Percentiles rank a stretch among this genome's conserved stretches.
These are phyloP conservation scores for Micromys minutus DNA, from an alignment of 2,113 vertebrate species.

Conservation along the genomic window DNA sequence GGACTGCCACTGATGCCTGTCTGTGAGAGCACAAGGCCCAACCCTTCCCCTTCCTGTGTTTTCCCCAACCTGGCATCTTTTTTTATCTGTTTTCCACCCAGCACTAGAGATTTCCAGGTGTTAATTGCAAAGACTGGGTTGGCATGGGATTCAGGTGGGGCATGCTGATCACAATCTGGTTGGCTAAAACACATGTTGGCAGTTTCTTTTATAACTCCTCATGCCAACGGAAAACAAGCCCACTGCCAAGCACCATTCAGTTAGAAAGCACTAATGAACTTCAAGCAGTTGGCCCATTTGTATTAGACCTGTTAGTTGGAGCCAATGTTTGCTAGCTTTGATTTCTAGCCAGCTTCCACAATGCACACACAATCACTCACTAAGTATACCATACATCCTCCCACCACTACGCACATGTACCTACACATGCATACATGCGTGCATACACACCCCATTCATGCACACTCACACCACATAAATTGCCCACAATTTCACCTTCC, in stretches of 20 bases:
- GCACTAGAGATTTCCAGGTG: slow-evolving; percentile 69
- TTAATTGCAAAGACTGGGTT: slow-evolving; percentile 51
- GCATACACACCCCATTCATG: not conserved
- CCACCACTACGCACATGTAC: not conserved
- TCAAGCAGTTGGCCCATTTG: slow-evolving; percentile 65
- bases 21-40: not conserved
- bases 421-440: not conserved
- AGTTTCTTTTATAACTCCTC: slow-evolving; percentile 60
- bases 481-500: not conserved
- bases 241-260: slow-evolving; percentile 79
- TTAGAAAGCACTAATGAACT: slow-evolving; percentile 81
- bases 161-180: slow-evolving; percentile 75
- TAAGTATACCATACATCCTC: not conserved
- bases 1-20: slow-evolving; percentile 26
- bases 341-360: slow-evolving; percentile 69
- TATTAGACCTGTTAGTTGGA: slow-evolving; percentile 75
- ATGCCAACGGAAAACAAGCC: slow-evolving; percentile 80
- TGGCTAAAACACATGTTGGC: slow-evolving; percentile 78
- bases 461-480: not conserved
- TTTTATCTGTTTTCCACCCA: slow-evolving; percentile 58
- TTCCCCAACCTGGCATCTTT: slow-evolving; percentile 6
- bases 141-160: slow-evolving; percentile 74
- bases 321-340: slow-evolving; percentile 80
- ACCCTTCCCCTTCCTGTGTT: not conserved
- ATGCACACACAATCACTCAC: not conserved